Base-by-base conservation (phyloP, 2,797 vertebrate genomes). In the Muscicapa striata region DNA sequence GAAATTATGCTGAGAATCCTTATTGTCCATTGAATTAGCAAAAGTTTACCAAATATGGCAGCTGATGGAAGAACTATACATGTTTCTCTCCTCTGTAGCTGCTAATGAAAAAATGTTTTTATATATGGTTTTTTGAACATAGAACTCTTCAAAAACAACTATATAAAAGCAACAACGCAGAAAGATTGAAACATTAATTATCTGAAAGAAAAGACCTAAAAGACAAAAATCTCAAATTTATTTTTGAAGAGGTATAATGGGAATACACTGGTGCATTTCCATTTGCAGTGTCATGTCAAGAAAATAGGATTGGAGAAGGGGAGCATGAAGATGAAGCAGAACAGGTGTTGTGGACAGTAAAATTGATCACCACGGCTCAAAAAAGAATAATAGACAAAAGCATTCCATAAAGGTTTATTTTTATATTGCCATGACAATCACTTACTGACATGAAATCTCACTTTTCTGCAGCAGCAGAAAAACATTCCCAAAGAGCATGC, bases 401-500 rank as follows among this genome's bases (percentile, higher is more conserved):
- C 8, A 54, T 90, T 95, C 17, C 24, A 45, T 76, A 89, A 78
- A 57, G 59, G 7, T 80, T 74, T 64, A 40, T 76, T 77, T 77
- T 86, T 64, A 43, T 84, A 48, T 90, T 73, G 18, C 40, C 13
- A 22, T 62, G 32, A 84, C 51, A 87, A 66, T 52, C 43, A 32
- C 12, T 66, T 87, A 64, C 4, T 90, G n/a, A n/a, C 38, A 52
- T 3, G 7, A 85, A 72, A 68, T 75, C n/a, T 57, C 23, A 20
- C 20, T 90, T 80, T 21, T 69, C 46, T 76, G 54, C 29, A 85
- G 70, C 18, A 83, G 43, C 40, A 85, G 40, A 86, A 91, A 94
- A 92, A 52, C 21, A 32, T 80, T 85, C 49, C 48, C 17, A 75
- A 79, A 84, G 21, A 81, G 23, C 15, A 45, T 48, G 24, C 9